Evolutionary conservation across 2,888 invertebrate species (phyloP), one percentile per base, ranked within the genome.

Genomic region (Scaptomyza parva): DNA sequence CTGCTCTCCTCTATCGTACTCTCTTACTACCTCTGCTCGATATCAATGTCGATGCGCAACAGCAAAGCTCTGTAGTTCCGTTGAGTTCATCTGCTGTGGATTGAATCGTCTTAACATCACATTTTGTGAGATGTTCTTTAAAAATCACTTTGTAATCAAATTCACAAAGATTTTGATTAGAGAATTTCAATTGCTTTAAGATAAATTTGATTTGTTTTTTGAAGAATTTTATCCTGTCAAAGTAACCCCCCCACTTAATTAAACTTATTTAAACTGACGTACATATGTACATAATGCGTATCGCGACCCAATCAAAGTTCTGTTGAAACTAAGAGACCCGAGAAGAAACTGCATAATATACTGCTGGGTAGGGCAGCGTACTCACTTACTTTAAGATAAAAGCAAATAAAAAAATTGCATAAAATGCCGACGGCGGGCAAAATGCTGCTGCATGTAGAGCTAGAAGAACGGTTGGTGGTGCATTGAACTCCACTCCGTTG

Each of bases 351-450:
- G 26, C 26, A 12, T 45, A 28, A 18, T 22, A 44, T 60, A n/a
- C 33, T 30, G 11, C 20, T 72, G 58, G 78, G 76, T 76, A 78
- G 75, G 75, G 62, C 59, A 72, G 60, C 51, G 77, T 70, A 68
- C 63, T 76, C 76, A 65, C 70, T 79, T 66, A 74, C 58, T 63
- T 70, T 63, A 60, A 78, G 79, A 79, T 80, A 79, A 83, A 86
- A 75, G 80, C 70, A 88, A 86, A 88, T 86, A 88, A 74, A 86
- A 86, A 83, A 82, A 72, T 73, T 83, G 80, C 80, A 88, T 70
- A 75, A 87, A 88, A 86, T 84, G 88, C 84, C 88, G 75, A 66
- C 70, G 88, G 84, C 76, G 44, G 53, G 63, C 62, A 74, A 70
- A 81, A 79, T 86, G 86, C 17, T 86, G 86, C 17, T 17, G 37